phyloP scores from a whole-genome alignment of 2,888 invertebrate genomes.

The Blomia tropicalis region DNA sequence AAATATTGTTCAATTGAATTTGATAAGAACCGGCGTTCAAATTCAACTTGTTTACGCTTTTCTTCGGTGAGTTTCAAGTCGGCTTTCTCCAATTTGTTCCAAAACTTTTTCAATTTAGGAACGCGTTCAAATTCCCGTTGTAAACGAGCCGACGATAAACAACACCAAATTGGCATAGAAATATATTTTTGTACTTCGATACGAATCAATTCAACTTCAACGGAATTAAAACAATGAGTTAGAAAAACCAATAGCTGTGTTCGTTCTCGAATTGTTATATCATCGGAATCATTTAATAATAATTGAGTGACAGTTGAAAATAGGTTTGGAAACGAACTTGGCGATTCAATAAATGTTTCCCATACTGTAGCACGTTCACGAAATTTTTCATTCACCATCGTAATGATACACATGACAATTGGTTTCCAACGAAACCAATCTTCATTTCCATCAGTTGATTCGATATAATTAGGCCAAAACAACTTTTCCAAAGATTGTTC shows the following conservation, averaged over 20 bases:
- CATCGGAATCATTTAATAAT: conserved; percentile 43
- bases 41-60: conserved; percentile 42
- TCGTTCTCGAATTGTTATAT: conserved; percentile 49
- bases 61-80: conserved; percentile 39
- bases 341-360: conserved; percentile 62
- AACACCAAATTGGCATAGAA: conserved; percentile 82
- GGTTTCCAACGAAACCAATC: conserved; percentile 51
- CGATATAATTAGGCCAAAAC: conserved; percentile 84
- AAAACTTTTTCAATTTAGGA: conserved; percentile 79
- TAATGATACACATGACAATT: conserved; percentile 68
- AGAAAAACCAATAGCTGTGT: conserved; percentile 75
- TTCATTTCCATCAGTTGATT: conserved; percentile 42
- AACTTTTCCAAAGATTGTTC: conserved; percentile 93
- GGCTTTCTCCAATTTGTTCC: conserved; percentile 71
- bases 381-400: conserved; percentile 97
- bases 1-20: conserved; percentile 74
- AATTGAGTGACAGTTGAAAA: conserved; percentile 62
- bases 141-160: conserved; percentile 59
- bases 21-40: conserved; percentile 73
- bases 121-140: conserved; percentile 68
- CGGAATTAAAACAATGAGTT: conserved; percentile 89
- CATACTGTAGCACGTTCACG: conserved; percentile 90
- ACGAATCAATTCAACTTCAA: conserved; percentile 69
- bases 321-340: conserved; percentile 60
- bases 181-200: conserved; percentile 79